Percentiles rank a stretch among this genome's conserved stretches.
Conservation (phyloP, 1,140 invertebrate genomes). For the Hirudo medicinalis region DNA sequence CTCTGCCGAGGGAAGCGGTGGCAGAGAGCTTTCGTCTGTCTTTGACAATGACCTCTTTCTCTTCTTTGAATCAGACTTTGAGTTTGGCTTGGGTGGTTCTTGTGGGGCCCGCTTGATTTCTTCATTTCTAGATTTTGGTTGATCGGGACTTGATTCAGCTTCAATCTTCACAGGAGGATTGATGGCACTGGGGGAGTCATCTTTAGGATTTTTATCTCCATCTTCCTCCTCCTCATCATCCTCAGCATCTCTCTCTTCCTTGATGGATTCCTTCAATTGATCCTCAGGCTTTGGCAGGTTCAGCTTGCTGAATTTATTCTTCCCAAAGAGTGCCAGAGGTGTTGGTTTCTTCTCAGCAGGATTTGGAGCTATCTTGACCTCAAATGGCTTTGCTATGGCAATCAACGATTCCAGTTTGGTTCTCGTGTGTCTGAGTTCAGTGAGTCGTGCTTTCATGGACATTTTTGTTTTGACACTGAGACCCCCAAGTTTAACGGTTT, state of each 20-base stretch:
- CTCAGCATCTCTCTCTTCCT: constrained; percentile 10
- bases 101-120: neutral
- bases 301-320: constrained; percentile 24
- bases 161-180: neutral
- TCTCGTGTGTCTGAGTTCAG: constrained; percentile 57
- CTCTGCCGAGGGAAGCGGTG: too few species aligned
- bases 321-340: constrained; percentile 21
- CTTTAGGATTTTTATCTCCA: constrained; percentile 21
- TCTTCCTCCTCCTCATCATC: constrained; percentile 20
- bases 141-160: neutral
- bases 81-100: neutral
- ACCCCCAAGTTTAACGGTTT: constrained; percentile 36
- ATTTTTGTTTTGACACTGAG: constrained; percentile 40
- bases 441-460: constrained; percentile 47
- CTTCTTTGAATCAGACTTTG: neutral
- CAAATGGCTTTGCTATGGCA: constrained; percentile 58
- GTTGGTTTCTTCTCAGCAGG: neutral
- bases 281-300: neutral
- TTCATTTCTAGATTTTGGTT: neutral
- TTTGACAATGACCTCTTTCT: neutral
- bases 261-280: neutral
- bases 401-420: constrained; percentile 54
- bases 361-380: neutral
- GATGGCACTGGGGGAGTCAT: constrained; percentile 19
- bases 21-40: neutral